Evolutionary conservation across 2,113 vertebrate species (phyloP), one percentile per base, ranked within the genome.

Genomic region (Nicator chloris): DNA sequence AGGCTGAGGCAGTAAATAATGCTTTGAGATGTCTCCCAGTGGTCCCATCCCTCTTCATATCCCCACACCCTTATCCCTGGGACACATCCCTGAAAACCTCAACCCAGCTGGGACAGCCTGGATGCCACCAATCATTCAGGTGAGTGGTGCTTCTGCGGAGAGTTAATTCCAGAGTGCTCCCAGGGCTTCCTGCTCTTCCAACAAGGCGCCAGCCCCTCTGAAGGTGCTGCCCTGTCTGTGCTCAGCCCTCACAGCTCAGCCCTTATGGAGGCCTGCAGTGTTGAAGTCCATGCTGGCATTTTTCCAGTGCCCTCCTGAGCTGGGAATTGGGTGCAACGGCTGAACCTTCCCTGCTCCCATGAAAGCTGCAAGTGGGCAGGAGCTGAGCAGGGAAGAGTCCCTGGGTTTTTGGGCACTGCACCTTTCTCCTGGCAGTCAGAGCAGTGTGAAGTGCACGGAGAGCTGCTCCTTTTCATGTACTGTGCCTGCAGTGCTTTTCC

Each of bases 311-410:
- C 30, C 44, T 51, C 33, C 19, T 20, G 57, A 86, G 80, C 31
- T 73, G 90, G 68, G 91, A 78, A 42, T 75, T 50, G 87, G 39
- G 51, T 66, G 84, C 44, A 68, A 73, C 94, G 84, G 39, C 11
- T 44, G 69, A 78, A 40, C 26, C 42, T 57, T 20, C 61, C 7
- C 83, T 22, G 77, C 73, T 78, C n/a, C 6, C 30, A 6, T 66
- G 84, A 83, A 91, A 89, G 79, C 82, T 82, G 79, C 8, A 90
- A 76, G 82, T 88, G 51, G 88, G 92, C 61, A 85, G 82, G 35
- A n/a, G 75, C 27, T 71, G 89, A 7, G 71, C 24, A 33, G 60
- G 66, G 49, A 63, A 82, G 60, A 84, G 63, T 26, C 56, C 0
- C 30, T 0, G 44, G 11, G 2, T 15, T 78, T 90, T 19, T 92